phyloP scores from a whole-genome alignment of 1,140 invertebrate species.

The Pemphigus obesinymphae region DNA sequence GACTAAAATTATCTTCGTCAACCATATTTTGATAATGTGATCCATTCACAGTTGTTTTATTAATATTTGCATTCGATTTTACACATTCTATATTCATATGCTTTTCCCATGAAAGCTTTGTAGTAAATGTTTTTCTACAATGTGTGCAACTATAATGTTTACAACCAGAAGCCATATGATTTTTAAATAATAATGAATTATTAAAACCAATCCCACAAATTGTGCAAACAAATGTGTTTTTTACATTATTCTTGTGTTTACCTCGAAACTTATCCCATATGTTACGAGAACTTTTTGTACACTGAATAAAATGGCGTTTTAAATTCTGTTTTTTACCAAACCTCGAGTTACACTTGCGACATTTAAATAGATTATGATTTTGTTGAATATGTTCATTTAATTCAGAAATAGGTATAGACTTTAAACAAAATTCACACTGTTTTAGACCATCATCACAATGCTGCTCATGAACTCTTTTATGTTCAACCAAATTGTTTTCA shows the following conservation, averaged over 20 bases:
- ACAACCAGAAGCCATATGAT: not conserved
- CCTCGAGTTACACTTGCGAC: not conserved
- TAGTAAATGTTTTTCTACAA: not conserved
- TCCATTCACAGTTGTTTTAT: not conserved
- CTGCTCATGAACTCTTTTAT: not conserved
- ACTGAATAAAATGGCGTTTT: not conserved
- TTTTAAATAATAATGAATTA: not conserved
- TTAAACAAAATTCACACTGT: not conserved
- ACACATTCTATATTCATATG: not conserved
- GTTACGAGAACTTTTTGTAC: not conserved
- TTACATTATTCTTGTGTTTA: not conserved
- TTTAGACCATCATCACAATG: not conserved
- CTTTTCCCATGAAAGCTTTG: not conserved
- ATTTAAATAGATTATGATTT: not conserved
- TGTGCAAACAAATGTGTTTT: not conserved
- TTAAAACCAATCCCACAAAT: not conserved
- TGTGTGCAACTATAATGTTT: not conserved
- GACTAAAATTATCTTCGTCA: not conserved
- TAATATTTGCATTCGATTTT: not conserved
- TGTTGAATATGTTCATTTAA: not conserved
- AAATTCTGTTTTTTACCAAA: not conserved
- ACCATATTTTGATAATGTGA: not conserved
- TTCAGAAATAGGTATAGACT: not conserved
- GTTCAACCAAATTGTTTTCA: not conserved
- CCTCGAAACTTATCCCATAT: not conserved